Percentiles rank a stretch among this genome's conserved stretches.
phyloP scores from a whole-genome alignment of 1,140 invertebrate species.

The Zaprionus ornatus region DNA sequence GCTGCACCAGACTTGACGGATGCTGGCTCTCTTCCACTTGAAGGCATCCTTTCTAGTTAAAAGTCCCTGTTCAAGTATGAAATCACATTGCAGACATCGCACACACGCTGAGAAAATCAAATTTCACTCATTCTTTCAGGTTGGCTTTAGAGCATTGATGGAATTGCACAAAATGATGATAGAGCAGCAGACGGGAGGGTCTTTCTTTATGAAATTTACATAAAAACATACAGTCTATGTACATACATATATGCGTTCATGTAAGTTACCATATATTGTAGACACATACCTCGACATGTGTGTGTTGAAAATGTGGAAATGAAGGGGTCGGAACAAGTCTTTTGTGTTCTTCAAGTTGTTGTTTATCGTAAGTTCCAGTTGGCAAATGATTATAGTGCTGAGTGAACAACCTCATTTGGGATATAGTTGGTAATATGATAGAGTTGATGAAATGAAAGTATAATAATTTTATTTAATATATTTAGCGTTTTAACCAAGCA shows the following conservation, averaged over 20 bases:
- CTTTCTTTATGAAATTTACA: background rate
- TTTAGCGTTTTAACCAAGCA: background rate
- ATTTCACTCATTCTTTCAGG: conserved; percentile 65
- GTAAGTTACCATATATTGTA: conserved; percentile 21
- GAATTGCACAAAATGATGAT: conserved; percentile 68
- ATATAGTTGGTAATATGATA: background rate
- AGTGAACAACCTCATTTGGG: background rate
- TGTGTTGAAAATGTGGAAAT: background rate
- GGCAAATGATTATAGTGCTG: background rate
- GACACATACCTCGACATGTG: background rate
- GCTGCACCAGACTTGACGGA: conserved; percentile 32
- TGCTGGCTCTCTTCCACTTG: conserved; percentile 29
- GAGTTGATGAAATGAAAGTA: background rate
- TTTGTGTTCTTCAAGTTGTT: background rate
- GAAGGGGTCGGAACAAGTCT: background rate
- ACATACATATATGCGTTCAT: conserved; percentile 33
- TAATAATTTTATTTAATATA: background rate
- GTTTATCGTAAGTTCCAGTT: background rate
- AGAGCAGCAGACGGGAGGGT: background rate
- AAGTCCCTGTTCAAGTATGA: conserved; percentile 38
- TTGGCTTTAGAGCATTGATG: conserved; percentile 57
- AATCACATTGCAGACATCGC: conserved; percentile 45
- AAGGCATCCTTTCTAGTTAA: conserved; percentile 26
- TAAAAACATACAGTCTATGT: conserved; percentile 13
- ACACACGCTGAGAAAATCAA: conserved; percentile 64